Base-by-base conservation (phyloP, 2,797 vertebrate species). In the Bovichtus diacanthus region DNA sequence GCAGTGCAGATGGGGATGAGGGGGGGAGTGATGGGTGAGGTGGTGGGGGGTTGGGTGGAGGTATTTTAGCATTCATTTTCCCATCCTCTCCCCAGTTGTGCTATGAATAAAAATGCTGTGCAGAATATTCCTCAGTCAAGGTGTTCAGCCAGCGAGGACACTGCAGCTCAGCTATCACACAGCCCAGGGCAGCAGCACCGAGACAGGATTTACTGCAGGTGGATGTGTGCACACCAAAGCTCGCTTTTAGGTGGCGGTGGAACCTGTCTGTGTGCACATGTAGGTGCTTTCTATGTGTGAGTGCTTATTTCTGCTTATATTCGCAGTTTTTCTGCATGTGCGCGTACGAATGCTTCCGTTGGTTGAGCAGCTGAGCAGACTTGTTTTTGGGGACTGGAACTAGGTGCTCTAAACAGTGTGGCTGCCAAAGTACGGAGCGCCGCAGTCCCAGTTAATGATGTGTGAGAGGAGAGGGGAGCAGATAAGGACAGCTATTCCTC, bases 81-180 rank as follows among this genome's bases (percentile, higher is more conserved):
- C 70, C 73, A 75, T 82, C 90, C 78, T 80, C 83, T 87, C 76
- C 34, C 83, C 74, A 83, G 86, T 88, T 89, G 87, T 88, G 91
- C 83, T 71, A 78, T 87, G 91, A 93, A 91, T 92, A 81, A 91
- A 90, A 91, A 90, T 88, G 87, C 81, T 80, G 88, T 76, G 83
- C 87, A 82, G 85, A 90, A 88, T 89, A 88, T 92, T 93, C 86
- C 82, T 76, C 85, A 86, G 88, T 87, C 82, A 87, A 89, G 89
- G 87, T 88, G 86, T 88, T 84, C 73, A 82, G 83, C 70, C 80
- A 43, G 82, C 56, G 80, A 90, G 84, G 87, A 89, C 85, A 70
- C 85, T 85, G 90, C 89, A 90, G 89, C 85, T 81, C 88, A 53
- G 87, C 86, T 90, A 90, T 90, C 91, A 78, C 86, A 88, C 90